Evolutionary conservation across 2,113 vertebrate species (phyloP).

Genomic region (Pyxicephalus adspersus): DNA sequence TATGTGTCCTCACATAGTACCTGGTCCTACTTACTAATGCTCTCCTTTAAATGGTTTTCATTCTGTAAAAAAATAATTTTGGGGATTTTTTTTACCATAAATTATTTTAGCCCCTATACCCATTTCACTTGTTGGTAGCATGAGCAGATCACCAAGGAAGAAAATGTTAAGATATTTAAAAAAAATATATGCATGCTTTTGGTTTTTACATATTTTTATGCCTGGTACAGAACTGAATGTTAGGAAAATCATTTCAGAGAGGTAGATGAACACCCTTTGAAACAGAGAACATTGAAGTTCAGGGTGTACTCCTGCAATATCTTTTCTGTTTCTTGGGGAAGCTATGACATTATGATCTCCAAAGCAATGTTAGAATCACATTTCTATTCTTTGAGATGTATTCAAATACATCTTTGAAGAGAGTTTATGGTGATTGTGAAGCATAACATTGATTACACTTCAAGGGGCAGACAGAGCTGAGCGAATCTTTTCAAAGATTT

Average conservation of each 20-base stretch:
- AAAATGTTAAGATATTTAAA: no score
- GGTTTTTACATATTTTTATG: conserved; percentile 7
- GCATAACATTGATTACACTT: conserved; percentile 57
- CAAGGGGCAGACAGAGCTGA: conserved; percentile 52
- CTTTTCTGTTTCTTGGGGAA: conserved; percentile 26
- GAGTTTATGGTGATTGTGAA: conserved; percentile 58
- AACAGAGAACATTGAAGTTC: conserved; percentile 18
- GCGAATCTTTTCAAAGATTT: conserved; percentile 52
- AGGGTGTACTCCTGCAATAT: conserved; percentile 26
- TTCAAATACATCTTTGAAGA: conserved; percentile 57
- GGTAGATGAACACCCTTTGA: conserved; percentile 27
- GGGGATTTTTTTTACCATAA: no score
- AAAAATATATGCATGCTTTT: not conserved
- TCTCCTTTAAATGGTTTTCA: no score
- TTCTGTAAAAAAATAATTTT: no score
- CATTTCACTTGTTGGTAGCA: no score
- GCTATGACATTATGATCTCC: conserved; percentile 52
- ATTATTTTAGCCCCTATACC: no score
- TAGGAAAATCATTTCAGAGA: conserved; percentile 4
- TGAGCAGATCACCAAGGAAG: no score
- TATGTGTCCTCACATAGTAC: no score
- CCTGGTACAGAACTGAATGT: not conserved
- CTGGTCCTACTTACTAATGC: no score
- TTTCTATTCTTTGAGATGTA: conserved; percentile 52
- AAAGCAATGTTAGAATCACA: conserved; percentile 50